Evolutionary conservation across 2,888 invertebrate genomes (phyloP).

Genomic region (Physocephala rufipes): DNA sequence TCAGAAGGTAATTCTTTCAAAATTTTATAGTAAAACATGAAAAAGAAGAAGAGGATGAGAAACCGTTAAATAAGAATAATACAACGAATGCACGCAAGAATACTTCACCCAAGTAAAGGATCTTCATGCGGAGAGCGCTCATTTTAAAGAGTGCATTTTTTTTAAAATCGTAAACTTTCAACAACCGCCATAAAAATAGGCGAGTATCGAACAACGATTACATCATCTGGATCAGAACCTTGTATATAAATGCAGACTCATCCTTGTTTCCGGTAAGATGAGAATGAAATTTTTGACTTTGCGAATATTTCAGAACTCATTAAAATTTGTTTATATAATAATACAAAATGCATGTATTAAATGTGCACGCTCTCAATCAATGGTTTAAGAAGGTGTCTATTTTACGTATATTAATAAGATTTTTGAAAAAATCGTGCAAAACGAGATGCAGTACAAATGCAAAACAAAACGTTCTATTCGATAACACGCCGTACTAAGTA

Average conservation of each 20-base stretch:
- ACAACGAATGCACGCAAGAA: conserved; percentile 7
- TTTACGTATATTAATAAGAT: too few species aligned
- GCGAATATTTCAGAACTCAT: too few species aligned
- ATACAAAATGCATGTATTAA: too few species aligned
- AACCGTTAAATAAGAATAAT: neutral
- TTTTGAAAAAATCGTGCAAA: too few species aligned
- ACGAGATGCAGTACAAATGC: neutral
- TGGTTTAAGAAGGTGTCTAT: too few species aligned
- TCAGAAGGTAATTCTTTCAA: too few species aligned
- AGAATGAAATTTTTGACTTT: too few species aligned
- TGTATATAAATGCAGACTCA: too few species aligned
- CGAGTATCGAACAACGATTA: neutral
- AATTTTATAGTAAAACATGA: neutral
- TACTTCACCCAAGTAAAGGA: neutral
- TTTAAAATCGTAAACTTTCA: conserved; percentile 7
- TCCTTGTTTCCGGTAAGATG: too few species aligned
- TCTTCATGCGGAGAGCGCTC: neutral
- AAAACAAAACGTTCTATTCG: conserved; percentile 15
- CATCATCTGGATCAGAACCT: too few species aligned
- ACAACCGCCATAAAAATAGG: neutral
- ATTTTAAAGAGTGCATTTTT: neutral
- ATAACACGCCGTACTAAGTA: too few species aligned
- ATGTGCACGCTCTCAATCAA: neutral
- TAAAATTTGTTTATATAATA: too few species aligned
- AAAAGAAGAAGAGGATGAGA: neutral